Evolutionary conservation across 1,140 invertebrate genomes (phyloP), one percentile per base, ranked within the genome.

Genomic region (Onthophagus taurus): DNA sequence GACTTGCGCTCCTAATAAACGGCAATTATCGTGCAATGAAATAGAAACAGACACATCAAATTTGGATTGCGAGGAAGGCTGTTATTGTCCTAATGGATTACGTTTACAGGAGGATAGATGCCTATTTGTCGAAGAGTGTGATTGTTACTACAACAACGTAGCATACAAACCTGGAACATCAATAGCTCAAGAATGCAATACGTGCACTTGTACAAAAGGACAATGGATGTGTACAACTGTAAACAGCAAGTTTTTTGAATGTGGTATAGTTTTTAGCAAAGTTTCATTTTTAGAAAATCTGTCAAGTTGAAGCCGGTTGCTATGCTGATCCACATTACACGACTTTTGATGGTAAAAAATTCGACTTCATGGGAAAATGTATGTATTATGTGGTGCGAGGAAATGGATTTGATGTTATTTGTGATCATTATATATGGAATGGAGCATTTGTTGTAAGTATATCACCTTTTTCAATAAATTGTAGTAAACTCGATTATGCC

Each of bases 291-390:
- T 43, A 41, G 35, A n/a, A 8, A 42, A 44, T 29, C 42, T 58
- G 58, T 62, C 74, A 6, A 71, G 74, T 29, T 90, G 87, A 59
- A 76, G 76, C 80, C 0, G 72, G 84, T 16, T 90, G 90, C 61
- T 75, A 80, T 0, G 80, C 83, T 0, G 89, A 92, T 69, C 89
- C 89, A 3, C 90, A 94, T 67, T 94, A 91, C 63, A 75, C 76
- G 16, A 94, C 89, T 0, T 94, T 93, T 59, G 90, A 93, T 64
- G 88, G 88, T 0, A 77, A 76, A 43, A 44, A 49, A 7, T 93
- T 77, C 59, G 80, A 91, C 61, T 93, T 91, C 60, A 89, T 90
- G 83, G 89, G 89, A 7, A 79, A 82, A 47, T 94, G 90, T 64
- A 78, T 78, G 0, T 93, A 93, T 59, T 83, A 85, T 55, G 60